Conservation (phyloP, 2,113 vertebrate genomes). For the Actinemys pallida region DNA sequence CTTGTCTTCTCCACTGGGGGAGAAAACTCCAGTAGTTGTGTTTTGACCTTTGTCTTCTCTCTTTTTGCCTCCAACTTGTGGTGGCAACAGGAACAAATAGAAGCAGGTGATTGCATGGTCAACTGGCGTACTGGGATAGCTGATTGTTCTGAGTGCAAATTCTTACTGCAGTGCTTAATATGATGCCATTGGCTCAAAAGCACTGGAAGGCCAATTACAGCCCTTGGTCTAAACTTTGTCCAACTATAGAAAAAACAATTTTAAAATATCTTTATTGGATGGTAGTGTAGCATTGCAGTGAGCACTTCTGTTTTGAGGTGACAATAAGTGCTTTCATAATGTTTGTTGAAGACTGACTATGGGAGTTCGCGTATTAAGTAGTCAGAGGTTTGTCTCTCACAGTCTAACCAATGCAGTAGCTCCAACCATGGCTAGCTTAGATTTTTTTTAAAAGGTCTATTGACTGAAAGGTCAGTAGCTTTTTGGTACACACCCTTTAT, state of each 20-base stretch:
- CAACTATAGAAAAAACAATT: not conserved
- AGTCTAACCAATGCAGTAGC: constrained; percentile 7
- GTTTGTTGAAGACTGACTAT: constrained; percentile 36
- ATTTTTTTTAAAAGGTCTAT: constrained; percentile 25
- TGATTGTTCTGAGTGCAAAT: not conserved
- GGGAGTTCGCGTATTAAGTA: constrained; percentile 68
- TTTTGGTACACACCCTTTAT: constrained; percentile 20
- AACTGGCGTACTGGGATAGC: not conserved
- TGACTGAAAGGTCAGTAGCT: constrained; percentile 40
- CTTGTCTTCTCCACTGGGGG: not conserved
- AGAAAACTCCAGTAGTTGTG: not conserved
- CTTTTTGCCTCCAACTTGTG: constrained; percentile 15
- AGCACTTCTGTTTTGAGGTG: constrained; percentile 49
- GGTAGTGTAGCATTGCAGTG: not conserved
- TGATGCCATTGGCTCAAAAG: not conserved
- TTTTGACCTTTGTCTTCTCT: constrained; percentile 45
- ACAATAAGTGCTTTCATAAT: constrained; percentile 67
- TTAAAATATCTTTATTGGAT: constrained; percentile 28
- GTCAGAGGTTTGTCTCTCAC: constrained; percentile 54
- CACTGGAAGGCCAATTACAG: not conserved
- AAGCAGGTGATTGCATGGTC: not conserved
- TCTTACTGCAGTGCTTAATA: not conserved
- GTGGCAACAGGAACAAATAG: constrained; percentile 1
- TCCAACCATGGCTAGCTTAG: not conserved
- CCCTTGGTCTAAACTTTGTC: not conserved